Evolutionary conservation across 1,140 invertebrate genomes (phyloP), one percentile per base, ranked within the genome.

Genomic region (Sitobion miscanthi): DNA sequence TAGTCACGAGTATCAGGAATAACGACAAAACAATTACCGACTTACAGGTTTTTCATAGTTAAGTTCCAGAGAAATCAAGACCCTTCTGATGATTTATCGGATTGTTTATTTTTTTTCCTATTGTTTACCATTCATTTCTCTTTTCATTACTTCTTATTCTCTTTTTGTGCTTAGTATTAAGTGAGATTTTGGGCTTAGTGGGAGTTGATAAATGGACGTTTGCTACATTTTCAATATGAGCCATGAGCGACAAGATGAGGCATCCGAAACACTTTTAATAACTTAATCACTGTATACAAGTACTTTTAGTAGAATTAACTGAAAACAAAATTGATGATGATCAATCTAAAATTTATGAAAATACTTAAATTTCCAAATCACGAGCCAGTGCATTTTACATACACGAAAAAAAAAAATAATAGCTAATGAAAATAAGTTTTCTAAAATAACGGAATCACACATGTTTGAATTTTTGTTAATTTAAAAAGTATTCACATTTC

Each of bases 161-260:
- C 54, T 69, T 90, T 90, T 90, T 90, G 89, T 35, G 57, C 38
- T 42, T 20, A 45, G 89, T 62, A 23, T 90, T 90, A 90, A 90
- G 89, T 90, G 38, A 90, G 89, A 90, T 90, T 90, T 90, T 90
- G 42, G 25, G 57, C 89, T 90, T 90, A 90, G 69, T 90, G 89
- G 52, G 21, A 42, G 89, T 90, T 90, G 89, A 90, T 90, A 69
- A 90, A 90, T 90, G 89, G 6, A 90, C 54, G 54, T 90, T 90
- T 90, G 69, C 54, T 62, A 90, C 25, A 69, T 69, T 69, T 90
- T 90, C 89, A 90, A 90, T 90, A 90, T 90, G 54, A 69, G 42
- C 11, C 69, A 90, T 69, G 54, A 69, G 42, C 11, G 57, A 90
- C 38, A 90, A 69, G 54, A 90, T n/a, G 89, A 90, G 23, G 54